Percentiles rank a stretch among this genome's conserved stretches.
phyloP scores from a whole-genome alignment of 2,888 invertebrate species.

The Tubulanus polymorphus region DNA sequence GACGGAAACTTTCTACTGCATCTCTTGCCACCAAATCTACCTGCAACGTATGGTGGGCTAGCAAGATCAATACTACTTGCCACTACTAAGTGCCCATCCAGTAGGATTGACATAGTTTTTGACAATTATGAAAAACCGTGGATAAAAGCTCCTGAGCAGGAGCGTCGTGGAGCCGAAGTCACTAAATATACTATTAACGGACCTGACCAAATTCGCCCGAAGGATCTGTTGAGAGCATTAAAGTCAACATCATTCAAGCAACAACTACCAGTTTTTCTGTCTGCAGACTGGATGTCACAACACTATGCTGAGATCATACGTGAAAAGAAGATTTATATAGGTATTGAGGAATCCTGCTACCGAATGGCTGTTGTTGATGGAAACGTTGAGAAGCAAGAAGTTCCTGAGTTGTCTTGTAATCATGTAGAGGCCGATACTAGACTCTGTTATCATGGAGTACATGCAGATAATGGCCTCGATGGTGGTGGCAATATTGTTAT shows the following conservation, averaged over 20 bases:
- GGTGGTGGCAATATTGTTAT: constrained; percentile 1
- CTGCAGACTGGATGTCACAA: constrained; percentile 6
- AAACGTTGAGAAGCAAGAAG: background rate
- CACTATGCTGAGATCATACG: no score
- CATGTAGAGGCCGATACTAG: constrained; percentile 12
- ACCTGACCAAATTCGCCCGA: background rate
- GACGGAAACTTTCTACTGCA: constrained; percentile 7
- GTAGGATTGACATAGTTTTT: constrained; percentile 2
- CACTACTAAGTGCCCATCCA: background rate
- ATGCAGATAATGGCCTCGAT: background rate
- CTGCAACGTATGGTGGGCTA: constrained; percentile 4
- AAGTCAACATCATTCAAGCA: constrained; percentile 7
- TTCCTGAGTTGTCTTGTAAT: background rate
- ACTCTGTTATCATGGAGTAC: constrained; percentile 1
- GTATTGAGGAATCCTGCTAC: no score
- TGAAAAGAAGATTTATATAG: no score
- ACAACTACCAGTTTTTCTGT: constrained; percentile 6
- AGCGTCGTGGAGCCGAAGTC: constrained; percentile 1
- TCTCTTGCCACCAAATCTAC: constrained; percentile 7
- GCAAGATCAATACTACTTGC: constrained; percentile 4
- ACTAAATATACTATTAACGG: background rate
- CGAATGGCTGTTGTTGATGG: background rate
- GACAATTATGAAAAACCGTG: constrained; percentile 8
- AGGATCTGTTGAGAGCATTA: background rate
- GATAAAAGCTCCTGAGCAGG: constrained; percentile 9